phyloP scores from a whole-genome alignment of 2,113 vertebrate species.

The Burhinus oedicnemus region DNA sequence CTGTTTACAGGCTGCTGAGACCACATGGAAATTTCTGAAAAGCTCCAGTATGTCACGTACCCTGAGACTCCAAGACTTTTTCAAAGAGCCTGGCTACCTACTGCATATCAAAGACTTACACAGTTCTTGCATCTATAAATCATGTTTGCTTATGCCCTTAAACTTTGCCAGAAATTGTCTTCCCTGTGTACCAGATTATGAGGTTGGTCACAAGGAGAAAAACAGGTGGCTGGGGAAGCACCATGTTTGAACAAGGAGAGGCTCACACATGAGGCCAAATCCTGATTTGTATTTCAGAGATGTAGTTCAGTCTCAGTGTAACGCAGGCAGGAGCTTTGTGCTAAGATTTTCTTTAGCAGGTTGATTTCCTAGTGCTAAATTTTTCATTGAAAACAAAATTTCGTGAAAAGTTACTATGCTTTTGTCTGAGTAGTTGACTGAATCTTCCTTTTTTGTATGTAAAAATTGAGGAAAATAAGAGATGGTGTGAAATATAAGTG shows the following conservation, averaged over 20 bases:
- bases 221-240: background rate
- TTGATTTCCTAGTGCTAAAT: background rate
- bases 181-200: background rate
- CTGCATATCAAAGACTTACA: background rate
- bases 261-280: background rate
- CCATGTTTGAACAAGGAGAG: background rate
- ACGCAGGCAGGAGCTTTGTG: background rate
- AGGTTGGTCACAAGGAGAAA: background rate
- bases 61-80: background rate
- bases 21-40: background rate
- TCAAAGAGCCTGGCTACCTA: background rate
- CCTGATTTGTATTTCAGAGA: background rate
- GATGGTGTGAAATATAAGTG: background rate
- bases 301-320: background rate
- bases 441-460: background rate
- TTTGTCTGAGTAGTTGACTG: background rate
- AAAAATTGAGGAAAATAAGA: background rate
- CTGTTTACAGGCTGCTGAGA: background rate
- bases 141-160: background rate
- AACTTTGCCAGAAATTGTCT: background rate
- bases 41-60: background rate
- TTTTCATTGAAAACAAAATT: background rate
- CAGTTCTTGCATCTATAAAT: background rate
- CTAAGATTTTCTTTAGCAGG: background rate
- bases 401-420: background rate